Conservation (phyloP, 1,140 invertebrate genomes). For the Gryllus bimaculatus region DNA sequence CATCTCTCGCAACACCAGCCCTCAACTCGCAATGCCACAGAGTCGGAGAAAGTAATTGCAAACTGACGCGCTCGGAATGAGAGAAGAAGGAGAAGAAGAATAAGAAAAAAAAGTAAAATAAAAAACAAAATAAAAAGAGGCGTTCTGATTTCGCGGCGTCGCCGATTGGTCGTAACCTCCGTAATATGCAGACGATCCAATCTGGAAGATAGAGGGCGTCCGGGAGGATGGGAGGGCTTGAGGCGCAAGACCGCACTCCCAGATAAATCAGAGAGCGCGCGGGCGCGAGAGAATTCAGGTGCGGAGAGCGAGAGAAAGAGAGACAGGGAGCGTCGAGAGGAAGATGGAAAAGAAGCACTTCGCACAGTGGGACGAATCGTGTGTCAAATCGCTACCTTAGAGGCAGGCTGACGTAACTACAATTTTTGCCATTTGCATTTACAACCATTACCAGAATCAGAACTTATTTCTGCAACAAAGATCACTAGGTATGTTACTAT, state of each 20-base stretch:
- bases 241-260: not conserved
- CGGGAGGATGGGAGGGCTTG: not conserved
- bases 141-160: not conserved
- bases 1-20: too few species aligned
- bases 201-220: not conserved
- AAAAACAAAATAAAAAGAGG: not conserved
- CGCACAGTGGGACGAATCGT: too few species aligned
- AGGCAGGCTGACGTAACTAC: too few species aligned
- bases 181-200: constrained; percentile 4
- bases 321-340: not conserved
- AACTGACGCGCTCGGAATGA: not conserved
- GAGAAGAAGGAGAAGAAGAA: too few species aligned
- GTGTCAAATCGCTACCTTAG: too few species aligned
- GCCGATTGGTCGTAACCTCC: not conserved
- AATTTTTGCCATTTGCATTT: too few species aligned
- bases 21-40: not conserved
- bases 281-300: not conserved
- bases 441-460: too few species aligned
- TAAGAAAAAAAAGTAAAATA: not conserved
- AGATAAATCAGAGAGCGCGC: not conserved
- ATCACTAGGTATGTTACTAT: too few species aligned
- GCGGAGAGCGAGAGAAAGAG: not conserved
- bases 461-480: too few species aligned
- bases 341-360: too few species aligned
- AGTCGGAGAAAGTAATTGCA: not conserved